Conservation (phyloP, 2,797 vertebrate genomes). For the Microchirus variegatus region DNA sequence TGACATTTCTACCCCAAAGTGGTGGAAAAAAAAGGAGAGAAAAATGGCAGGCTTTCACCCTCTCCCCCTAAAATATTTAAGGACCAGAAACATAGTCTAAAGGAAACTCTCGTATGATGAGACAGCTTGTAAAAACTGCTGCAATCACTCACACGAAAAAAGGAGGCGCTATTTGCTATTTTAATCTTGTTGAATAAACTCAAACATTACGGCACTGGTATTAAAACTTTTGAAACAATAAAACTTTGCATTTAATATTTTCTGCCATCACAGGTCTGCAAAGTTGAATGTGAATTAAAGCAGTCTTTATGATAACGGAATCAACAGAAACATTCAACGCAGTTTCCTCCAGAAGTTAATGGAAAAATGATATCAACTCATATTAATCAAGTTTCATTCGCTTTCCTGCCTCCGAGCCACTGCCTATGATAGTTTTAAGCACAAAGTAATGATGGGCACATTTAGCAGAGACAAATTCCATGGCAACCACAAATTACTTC, state of each 20-base stretch:
- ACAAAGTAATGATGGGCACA: constrained; percentile 60
- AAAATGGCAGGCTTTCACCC: constrained; percentile 58
- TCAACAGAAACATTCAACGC: constrained; percentile 15
- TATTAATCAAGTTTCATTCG: constrained; percentile 57
- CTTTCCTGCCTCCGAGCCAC: constrained; percentile 32
- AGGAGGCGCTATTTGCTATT: not conserved
- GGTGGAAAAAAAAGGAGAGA: constrained; percentile 31
- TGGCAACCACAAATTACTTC: constrained; percentile 67
- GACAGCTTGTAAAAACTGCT: constrained; percentile 40
- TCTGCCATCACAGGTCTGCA: not conserved
- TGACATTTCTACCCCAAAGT: constrained; percentile 63
- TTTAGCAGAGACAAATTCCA: constrained; percentile 60
- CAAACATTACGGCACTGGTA: not conserved
- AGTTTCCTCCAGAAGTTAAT: constrained; percentile 34
- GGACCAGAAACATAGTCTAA: constrained; percentile 50
- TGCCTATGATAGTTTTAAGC: constrained; percentile 55
- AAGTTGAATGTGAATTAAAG: not conserved
- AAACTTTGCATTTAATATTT: not conserved
- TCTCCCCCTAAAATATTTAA: constrained; percentile 56
- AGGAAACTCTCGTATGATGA: constrained; percentile 51
- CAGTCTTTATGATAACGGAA: constrained; percentile 19
- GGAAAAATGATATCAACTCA: constrained; percentile 51
- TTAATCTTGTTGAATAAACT: not conserved
- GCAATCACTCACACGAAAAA: constrained; percentile 11
- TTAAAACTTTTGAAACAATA: too few species aligned